Conservation (phyloP, 2,797 vertebrate species). For the Eutrigla gurnardus region DNA sequence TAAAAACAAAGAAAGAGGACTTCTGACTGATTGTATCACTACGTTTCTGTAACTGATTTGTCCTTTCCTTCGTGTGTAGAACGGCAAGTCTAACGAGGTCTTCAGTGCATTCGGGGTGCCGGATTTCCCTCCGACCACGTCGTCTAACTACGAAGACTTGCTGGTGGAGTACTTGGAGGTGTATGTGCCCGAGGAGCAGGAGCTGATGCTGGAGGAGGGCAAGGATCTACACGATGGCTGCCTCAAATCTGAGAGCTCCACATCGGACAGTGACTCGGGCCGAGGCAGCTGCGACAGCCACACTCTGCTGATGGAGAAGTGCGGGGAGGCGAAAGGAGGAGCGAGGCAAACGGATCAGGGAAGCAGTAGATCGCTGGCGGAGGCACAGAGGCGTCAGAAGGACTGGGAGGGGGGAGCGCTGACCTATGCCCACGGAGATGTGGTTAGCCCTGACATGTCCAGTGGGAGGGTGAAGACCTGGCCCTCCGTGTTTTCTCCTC, state of each 20-base stretch:
- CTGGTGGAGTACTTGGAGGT: conserved; percentile 94
- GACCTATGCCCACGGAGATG: conserved; percentile 24
- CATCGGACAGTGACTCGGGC: conserved; percentile 91
- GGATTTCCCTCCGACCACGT: conserved; percentile 86
- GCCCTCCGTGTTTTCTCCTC: conserved; percentile 81
- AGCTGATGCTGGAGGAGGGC: conserved; percentile 80
- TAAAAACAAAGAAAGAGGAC: not conserved
- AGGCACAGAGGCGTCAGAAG: conserved; percentile 25
- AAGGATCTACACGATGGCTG: conserved; percentile 73
- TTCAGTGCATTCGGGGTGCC: conserved; percentile 89
- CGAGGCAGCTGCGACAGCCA: conserved; percentile 93
- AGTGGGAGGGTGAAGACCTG: conserved; percentile 83
- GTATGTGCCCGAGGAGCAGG: conserved; percentile 85
- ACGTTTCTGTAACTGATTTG: not conserved
- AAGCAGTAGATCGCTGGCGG: not conserved
- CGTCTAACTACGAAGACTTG: conserved; percentile 86
- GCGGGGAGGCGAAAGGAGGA: conserved; percentile 66
- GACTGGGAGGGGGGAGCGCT: conserved; percentile 26
- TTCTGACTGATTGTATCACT: not conserved
- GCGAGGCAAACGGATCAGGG: conserved; percentile 38
- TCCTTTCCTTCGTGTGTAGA: conserved; percentile 77
- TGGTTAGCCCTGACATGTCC: conserved; percentile 51
- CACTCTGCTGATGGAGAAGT: conserved; percentile 88
- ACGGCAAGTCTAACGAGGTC: conserved; percentile 89
- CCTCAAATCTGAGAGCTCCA: conserved; percentile 76